These are phyloP conservation scores for Podiceps cristatus DNA, from an alignment of 2,113 vertebrate species.

Conservation along the genomic window DNA sequence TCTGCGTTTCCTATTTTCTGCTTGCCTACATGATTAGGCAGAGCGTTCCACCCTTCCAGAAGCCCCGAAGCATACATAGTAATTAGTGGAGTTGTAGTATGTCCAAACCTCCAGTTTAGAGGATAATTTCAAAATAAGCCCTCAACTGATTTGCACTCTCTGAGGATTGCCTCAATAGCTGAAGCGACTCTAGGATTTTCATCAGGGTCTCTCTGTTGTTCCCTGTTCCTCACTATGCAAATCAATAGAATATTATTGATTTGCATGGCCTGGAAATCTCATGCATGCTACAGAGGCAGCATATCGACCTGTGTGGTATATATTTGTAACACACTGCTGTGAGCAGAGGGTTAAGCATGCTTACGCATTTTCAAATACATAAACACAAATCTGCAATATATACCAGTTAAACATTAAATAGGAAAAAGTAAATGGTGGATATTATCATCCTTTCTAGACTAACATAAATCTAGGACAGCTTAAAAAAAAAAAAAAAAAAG, in stretches of 20 bases:
- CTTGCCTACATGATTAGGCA: background rate
- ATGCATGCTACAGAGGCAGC: background rate
- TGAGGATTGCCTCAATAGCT: background rate
- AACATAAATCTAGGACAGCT: background rate
- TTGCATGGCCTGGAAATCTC: background rate
- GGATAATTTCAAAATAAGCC: slow-evolving; percentile 13
- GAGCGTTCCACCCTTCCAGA: background rate
- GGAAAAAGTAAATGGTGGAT: background rate
- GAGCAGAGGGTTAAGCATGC: background rate
- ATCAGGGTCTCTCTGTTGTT: background rate
- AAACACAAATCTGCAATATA: background rate
- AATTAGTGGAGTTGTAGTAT: background rate
- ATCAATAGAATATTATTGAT: background rate
- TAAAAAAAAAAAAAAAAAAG: background rate
- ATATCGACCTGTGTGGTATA: background rate
- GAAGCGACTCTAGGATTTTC: background rate
- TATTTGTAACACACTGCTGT: background rate
- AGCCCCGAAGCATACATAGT: background rate
- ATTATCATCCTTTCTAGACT: background rate
- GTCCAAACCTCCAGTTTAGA: background rate
- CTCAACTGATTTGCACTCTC: background rate
- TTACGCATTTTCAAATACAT: background rate
- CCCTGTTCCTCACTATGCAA: background rate
- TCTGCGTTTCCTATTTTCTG: slow-evolving; percentile 34
- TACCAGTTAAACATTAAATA: background rate